Conservation (phyloP, 2,888 invertebrate genomes). For the Lasioglossum villosulum region DNA sequence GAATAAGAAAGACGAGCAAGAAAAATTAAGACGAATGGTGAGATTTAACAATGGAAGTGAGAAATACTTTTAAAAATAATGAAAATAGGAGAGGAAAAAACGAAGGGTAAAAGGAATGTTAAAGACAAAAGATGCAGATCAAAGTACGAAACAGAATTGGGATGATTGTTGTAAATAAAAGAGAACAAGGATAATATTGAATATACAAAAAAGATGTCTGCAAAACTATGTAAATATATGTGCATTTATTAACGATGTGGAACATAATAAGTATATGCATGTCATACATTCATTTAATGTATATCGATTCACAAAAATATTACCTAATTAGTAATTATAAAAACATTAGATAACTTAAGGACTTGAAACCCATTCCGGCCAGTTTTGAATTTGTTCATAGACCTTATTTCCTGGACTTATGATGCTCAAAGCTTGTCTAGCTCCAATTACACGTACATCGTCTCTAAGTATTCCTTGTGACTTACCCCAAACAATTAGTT, state of each 20-base stretch:
- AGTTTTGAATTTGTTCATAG: slow-evolving; percentile 85
- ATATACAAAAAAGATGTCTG: neutral
- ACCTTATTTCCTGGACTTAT: slow-evolving; percentile 86
- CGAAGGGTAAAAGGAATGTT: slow-evolving; percentile 10
- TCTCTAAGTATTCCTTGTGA: slow-evolving; percentile 67
- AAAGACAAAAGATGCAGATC: neutral
- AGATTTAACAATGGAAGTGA: slow-evolving; percentile 10
- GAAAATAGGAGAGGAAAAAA: neutral
- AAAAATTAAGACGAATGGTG: neutral
- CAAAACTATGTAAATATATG: neutral
- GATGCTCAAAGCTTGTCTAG: slow-evolving; percentile 85
- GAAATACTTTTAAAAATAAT: neutral
- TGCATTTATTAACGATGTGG: neutral
- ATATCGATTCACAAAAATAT: neutral
- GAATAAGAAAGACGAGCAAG: neutral
- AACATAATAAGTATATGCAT: neutral
- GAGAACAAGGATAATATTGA: neutral
- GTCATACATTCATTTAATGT: neutral
- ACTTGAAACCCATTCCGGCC: slow-evolving; percentile 84
- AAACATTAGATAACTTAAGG: slow-evolving; percentile 27
- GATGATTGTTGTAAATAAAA: neutral
- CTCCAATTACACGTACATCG: slow-evolving; percentile 75
- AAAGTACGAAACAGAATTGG: neutral
- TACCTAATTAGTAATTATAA: neutral
- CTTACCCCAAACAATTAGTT: slow-evolving; percentile 77